These are phyloP conservation scores for Apoda limacodes DNA, from an alignment of 2,888 invertebrate genomes.

Conservation along the genomic window DNA sequence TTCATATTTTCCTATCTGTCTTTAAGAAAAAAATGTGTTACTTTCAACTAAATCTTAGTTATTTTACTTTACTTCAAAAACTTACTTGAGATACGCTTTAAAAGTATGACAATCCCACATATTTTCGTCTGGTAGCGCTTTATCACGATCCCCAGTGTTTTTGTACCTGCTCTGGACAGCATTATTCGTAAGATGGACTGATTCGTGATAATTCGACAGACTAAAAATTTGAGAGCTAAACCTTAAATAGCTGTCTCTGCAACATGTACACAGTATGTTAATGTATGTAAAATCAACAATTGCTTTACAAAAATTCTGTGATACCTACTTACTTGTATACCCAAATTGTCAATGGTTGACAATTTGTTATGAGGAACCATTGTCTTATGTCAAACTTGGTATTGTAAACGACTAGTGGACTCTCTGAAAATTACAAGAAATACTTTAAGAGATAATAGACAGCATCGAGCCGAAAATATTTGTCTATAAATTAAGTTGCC, in stretches of 20 bases:
- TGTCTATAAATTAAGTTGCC: too few species aligned
- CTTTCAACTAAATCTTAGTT: constrained; percentile 2
- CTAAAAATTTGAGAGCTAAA: constrained; percentile 93
- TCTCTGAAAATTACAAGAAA: constrained; percentile 82
- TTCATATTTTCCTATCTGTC: constrained; percentile 79
- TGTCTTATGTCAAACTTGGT: constrained; percentile 96
- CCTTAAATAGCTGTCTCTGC: constrained; percentile 88
- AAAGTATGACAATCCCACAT: constrained; percentile 95
- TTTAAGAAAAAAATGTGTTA: constrained; percentile 35
- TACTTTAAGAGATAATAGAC: too few species aligned
- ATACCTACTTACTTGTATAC: constrained; percentile 83
- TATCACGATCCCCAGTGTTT: constrained; percentile 76
- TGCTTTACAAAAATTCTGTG: too few species aligned
- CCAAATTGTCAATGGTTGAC: constrained; percentile 92
- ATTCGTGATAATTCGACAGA: constrained; percentile 90
- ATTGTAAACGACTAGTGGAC: constrained; percentile 87
- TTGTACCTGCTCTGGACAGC: constrained; percentile 92
- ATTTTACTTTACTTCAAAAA: constrained; percentile 16
- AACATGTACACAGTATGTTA: constrained; percentile 5
- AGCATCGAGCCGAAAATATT: too few species aligned
- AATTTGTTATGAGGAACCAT: constrained; percentile 93
- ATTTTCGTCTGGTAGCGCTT: constrained; percentile 86
- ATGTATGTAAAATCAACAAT: too few species aligned
- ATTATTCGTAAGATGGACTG: constrained; percentile 93
- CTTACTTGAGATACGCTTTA: constrained; percentile 75